These are phyloP conservation scores for Scartelaos histophorus DNA, from an alignment of 2,113 vertebrate species.

Conservation along the genomic window DNA sequence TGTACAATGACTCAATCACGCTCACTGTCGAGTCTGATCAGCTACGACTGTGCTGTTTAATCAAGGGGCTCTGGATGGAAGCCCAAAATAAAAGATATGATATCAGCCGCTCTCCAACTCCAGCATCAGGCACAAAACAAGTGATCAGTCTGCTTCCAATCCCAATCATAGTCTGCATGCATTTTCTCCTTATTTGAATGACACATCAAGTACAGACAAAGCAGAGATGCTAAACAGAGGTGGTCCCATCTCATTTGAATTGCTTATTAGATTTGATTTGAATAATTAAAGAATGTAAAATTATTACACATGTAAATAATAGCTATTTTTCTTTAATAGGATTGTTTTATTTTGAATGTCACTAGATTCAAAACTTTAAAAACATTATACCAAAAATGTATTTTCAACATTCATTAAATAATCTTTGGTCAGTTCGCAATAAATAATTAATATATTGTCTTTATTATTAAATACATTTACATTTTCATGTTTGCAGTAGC, in stretches of 20 bases:
- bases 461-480: too few relatives aligned
- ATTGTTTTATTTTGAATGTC: background rate
- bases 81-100: slow-evolving; percentile 22
- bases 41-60: slow-evolving; percentile 20
- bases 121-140: background rate
- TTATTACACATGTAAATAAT: background rate
- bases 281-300: background rate
- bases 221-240: slow-evolving; percentile 5
- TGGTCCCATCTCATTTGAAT: background rate
- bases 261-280: slow-evolving; percentile 6
- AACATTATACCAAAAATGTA: background rate
- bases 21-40: slow-evolving; percentile 16
- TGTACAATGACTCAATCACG: slow-evolving; percentile 22
- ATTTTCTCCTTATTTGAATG: background rate
- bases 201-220: slow-evolving; percentile 6
- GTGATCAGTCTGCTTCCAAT: slow-evolving; percentile 3
- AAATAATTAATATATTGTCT: too few relatives aligned
- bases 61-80: background rate
- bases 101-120: background rate
- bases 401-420: background rate
- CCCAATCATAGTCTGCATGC: background rate
- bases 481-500: too few relatives aligned
- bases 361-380: background rate
- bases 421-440: background rate
- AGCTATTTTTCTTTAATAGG: background rate